Evolutionary conservation across 2,797 vertebrate species (phyloP).

Genomic region (Mormyrus hasselquistii): DNA sequence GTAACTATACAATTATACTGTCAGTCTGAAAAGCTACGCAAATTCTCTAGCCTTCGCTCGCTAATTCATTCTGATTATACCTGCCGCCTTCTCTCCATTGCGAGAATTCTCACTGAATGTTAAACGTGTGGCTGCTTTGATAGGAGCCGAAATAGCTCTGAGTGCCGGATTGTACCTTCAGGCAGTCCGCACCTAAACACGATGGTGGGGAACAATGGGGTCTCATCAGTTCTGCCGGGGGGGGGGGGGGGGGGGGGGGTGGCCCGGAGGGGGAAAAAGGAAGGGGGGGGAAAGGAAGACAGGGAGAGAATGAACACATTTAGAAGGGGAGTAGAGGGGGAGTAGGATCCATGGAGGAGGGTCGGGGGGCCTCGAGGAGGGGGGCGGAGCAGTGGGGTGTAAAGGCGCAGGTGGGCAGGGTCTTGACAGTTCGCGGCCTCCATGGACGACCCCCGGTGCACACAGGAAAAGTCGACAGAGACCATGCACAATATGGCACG

Average conservation of each 20-base stretch:
- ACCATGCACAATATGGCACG: constrained; percentile 67
- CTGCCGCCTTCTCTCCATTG: background rate
- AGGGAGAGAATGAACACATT: background rate
- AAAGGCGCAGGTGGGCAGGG: constrained; percentile 45
- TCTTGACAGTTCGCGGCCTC: constrained; percentile 69
- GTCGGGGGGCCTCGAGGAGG: constrained; percentile 2
- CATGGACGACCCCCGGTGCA: constrained; percentile 59
- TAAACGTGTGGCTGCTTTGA: background rate
- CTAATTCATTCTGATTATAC: background rate
- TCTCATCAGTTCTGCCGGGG: background rate
- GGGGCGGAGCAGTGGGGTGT: constrained; percentile 40
- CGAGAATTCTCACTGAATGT: background rate
- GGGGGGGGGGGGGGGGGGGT: background rate
- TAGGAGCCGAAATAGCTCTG: background rate
- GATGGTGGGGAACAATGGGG: background rate
- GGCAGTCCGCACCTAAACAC: background rate
- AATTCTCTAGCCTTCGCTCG: background rate
- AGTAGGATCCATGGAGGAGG: background rate
- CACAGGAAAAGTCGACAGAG: constrained; percentile 73
- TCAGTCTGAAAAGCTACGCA: background rate
- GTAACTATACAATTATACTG: background rate
- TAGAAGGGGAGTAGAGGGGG: constrained; percentile 28
- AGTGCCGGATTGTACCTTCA: constrained; percentile 6
- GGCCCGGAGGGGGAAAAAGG: too few species aligned
- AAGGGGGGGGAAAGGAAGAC: background rate